phyloP scores from a whole-genome alignment of 2,888 invertebrate species.

The Amblyjoppa fuscipennis region DNA sequence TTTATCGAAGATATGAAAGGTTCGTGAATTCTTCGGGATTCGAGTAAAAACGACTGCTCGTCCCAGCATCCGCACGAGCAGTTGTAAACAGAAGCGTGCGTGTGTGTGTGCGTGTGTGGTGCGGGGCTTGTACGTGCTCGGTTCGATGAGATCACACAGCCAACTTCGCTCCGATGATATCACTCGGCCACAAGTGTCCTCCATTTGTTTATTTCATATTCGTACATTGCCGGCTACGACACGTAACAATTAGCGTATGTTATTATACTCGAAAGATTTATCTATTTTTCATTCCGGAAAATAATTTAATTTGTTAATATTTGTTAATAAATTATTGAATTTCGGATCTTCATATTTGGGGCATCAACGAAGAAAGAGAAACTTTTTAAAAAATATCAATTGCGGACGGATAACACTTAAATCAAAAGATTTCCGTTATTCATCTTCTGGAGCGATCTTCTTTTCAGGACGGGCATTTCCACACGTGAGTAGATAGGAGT shows the following conservation, averaged over 20 bases:
- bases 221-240: not conserved
- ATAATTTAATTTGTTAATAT: not conserved
- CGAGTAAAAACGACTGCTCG: not conserved
- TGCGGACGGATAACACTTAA: no score
- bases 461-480: no score
- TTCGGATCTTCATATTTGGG: no score
- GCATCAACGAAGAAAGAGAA: no score
- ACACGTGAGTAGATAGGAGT: no score
- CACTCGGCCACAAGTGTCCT: constrained; percentile 40
- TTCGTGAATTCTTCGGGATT: not conserved
- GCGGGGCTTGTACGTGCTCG: not conserved
- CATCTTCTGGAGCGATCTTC: no score
- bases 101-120: not conserved
- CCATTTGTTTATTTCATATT: constrained; percentile 35
- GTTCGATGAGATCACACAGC: constrained; percentile 63
- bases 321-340: no score
- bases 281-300: not conserved
- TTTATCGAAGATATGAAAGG: not conserved
- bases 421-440: no score
- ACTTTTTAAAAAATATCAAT: no score
- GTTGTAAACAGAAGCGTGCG: not conserved
- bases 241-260: not conserved
- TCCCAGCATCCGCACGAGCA: not conserved
- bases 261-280: not conserved
- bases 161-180: constrained; percentile 62